These are phyloP conservation scores for Cyprinodon variegatus DNA, from an alignment of 2,113 vertebrate genomes.

Conservation along the genomic window DNA sequence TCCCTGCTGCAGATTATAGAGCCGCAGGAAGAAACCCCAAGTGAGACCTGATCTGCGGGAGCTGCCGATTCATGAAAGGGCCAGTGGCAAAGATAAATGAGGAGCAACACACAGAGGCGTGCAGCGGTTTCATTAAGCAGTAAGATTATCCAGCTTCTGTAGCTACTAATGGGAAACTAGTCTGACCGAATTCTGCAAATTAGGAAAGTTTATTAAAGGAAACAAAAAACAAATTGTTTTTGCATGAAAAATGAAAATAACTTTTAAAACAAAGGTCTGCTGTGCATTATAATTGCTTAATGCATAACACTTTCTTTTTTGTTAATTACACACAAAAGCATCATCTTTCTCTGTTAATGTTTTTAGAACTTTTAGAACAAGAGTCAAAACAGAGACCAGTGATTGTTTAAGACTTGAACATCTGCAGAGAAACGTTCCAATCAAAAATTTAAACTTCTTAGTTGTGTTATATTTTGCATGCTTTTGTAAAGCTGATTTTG, in stretches of 20 bases:
- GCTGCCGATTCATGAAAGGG: constrained; percentile 21
- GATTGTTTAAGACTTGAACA: background rate
- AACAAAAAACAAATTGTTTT: background rate
- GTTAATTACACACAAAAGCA: background rate
- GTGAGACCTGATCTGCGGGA: constrained; percentile 24
- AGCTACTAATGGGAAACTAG: constrained; percentile 2
- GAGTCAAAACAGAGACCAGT: background rate
- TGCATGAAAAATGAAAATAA: background rate
- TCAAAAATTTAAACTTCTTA: too few relatives aligned
- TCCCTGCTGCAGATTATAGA: background rate
- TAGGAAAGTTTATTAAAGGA: background rate
- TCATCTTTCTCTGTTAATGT: background rate
- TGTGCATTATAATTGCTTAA: background rate
- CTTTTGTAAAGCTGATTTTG: too few relatives aligned
- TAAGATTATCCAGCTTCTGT: constrained; percentile 13
- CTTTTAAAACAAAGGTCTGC: background rate
- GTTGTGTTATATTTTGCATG: too few relatives aligned
- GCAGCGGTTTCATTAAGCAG: background rate
- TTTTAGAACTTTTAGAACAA: background rate
- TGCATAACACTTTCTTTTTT: background rate
- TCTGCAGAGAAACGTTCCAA: too few relatives aligned
- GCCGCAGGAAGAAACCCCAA: constrained; percentile 3
- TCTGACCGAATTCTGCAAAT: background rate
- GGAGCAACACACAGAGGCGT: constrained; percentile 14
- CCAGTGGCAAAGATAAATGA: constrained; percentile 29